Percentiles rank a stretch among this genome's conserved stretches.
Conservation (phyloP, 2,888 invertebrate species). For the Cremastinae sp. region DNA sequence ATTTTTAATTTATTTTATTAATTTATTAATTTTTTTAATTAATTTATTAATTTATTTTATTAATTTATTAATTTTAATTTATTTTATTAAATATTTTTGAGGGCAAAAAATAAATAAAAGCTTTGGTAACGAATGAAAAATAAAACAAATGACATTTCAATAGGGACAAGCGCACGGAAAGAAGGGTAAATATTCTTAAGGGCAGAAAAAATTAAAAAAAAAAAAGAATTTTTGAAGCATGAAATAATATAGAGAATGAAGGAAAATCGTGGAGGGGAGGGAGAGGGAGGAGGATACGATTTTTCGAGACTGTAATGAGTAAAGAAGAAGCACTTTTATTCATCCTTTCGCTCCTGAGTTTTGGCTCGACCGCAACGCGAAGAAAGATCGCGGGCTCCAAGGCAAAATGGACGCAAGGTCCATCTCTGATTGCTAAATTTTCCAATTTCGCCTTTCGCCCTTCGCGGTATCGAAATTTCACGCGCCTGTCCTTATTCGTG, state of each 20-base stretch:
- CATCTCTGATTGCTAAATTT: not conserved
- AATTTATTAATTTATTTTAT: no score
- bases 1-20: no score
- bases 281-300: constrained; percentile 62
- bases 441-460: constrained; percentile 12
- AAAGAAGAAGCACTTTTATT: constrained; percentile 65
- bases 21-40: no score
- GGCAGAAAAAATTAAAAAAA: not conserved
- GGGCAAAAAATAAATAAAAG: no score
- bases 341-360: constrained; percentile 55
- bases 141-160: not conserved
- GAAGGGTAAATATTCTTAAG: not conserved
- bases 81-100: no score
- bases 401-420: constrained; percentile 3
- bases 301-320: constrained; percentile 71
- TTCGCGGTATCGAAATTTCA: not conserved
- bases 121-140: not conserved
- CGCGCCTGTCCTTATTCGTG: not conserved
- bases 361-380: constrained; percentile 31
- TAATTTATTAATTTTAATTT: no score
- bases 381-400: not conserved
- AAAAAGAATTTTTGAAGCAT: constrained; percentile 22
- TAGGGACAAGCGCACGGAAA: not conserved
- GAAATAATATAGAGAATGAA: constrained; percentile 15
- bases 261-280: constrained; percentile 12